phyloP scores from a whole-genome alignment of 1,140 invertebrate genomes.

The Eupristina koningsbergeri region DNA sequence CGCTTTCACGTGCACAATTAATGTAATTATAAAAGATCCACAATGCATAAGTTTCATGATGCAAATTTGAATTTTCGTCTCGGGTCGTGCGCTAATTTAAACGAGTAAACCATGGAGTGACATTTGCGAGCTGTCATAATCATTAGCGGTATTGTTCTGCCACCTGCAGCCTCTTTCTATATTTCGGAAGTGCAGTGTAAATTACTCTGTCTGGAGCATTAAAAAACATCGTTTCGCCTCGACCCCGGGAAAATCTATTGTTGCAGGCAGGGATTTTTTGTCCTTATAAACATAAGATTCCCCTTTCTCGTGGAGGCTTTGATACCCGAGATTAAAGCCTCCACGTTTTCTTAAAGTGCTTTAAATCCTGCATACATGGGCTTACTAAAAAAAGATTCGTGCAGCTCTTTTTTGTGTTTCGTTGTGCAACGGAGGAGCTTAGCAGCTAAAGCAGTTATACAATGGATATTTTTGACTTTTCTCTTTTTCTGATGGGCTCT shows the following conservation, averaged over 20 bases:
- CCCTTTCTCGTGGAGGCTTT: conserved; percentile 21
- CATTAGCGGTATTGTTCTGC: conserved; percentile 41
- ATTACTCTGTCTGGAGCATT: conserved; percentile 24
- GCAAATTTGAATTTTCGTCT: conserved; percentile 4
- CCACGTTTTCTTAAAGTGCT: conserved; percentile 25
- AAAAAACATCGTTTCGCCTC: conserved; percentile 35
- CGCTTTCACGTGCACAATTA: background rate
- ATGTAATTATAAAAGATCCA: background rate
- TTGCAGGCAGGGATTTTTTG: conserved; percentile 15
- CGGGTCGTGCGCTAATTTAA: background rate
- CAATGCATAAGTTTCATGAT: no score
- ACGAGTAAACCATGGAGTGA: conserved; percentile 4
- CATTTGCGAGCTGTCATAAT: conserved; percentile 29
- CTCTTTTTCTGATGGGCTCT: conserved; percentile 1
- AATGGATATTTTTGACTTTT: conserved; percentile 49
- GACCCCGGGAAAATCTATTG: conserved; percentile 27
- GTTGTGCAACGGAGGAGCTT: conserved; percentile 26
- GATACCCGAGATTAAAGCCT: conserved; percentile 43
- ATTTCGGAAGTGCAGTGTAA: background rate
- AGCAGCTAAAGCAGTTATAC: conserved; percentile 23
- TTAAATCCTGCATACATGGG: conserved; percentile 19
- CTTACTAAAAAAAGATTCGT: conserved; percentile 45
- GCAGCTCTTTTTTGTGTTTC: background rate
- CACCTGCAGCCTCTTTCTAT: conserved; percentile 25
- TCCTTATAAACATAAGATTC: conserved; percentile 3